Conservation (phyloP, 1,140 invertebrate species). For the Chrysoperla carnea region DNA sequence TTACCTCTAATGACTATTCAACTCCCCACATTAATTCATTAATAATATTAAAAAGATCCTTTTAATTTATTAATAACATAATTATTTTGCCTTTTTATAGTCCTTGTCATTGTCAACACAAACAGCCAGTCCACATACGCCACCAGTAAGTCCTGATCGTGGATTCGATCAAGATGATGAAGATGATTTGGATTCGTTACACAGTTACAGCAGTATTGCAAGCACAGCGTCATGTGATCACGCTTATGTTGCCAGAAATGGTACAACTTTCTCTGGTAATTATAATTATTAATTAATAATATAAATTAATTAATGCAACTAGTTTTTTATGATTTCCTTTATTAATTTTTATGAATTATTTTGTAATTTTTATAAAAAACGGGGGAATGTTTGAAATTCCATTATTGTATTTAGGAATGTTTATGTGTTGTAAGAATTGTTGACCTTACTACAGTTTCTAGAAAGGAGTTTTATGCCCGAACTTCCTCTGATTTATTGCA, state of each 20-base stretch:
- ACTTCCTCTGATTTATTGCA: no score
- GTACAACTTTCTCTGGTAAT: slow-evolving; percentile 49
- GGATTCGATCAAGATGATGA: neutral
- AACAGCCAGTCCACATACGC: neutral
- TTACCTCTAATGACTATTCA: neutral
- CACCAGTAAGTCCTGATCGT: neutral
- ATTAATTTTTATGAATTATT: no score
- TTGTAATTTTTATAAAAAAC: no score
- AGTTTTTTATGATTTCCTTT: neutral
- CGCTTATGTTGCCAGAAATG: slow-evolving; percentile 60
- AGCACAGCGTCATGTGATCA: slow-evolving; percentile 59
- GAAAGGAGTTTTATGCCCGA: no score
- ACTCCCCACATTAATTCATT: neutral
- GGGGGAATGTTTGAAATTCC: no score
- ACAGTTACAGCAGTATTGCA: slow-evolving; percentile 50
- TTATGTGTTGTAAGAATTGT: no score
- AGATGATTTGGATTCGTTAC: neutral
- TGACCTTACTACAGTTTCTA: no score
- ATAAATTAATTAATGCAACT: neutral
- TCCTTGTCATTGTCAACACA: neutral
- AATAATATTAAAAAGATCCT: no score
- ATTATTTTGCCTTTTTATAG: neutral
- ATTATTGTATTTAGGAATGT: no score
- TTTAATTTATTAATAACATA: neutral
- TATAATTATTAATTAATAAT: slow-evolving; percentile 4